Conservation (phyloP, 2,113 vertebrate species). For the Spilogale gracilis region DNA sequence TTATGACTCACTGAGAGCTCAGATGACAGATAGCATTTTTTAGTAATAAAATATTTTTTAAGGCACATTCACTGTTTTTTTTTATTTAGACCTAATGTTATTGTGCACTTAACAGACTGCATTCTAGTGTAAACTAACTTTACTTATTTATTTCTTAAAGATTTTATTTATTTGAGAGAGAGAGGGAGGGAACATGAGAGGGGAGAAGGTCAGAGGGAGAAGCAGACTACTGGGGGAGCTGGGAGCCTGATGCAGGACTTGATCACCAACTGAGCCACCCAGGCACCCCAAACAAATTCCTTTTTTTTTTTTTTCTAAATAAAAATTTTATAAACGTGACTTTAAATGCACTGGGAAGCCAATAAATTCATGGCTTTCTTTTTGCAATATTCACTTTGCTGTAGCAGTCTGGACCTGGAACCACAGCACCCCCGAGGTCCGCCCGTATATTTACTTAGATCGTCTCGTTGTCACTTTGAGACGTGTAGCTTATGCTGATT, state of each 20-base stretch:
- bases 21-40: background rate
- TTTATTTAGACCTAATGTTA: background rate
- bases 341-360: background rate
- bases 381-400: background rate
- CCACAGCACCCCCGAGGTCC: background rate
- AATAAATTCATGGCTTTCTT: background rate
- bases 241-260: too few relatives aligned
- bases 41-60: background rate
- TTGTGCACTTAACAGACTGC: background rate
- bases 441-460: background rate
- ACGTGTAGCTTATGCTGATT: background rate
- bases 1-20: background rate
- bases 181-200: too few relatives aligned
- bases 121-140: background rate
- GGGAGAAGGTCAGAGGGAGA: too few relatives aligned
- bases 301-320: too few relatives aligned
- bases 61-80: background rate
- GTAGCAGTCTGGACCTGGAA: background rate
- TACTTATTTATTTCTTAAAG: too few relatives aligned
- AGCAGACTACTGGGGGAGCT: too few relatives aligned
- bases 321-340: background rate
- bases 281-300: too few relatives aligned
- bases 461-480: fast-evolving
- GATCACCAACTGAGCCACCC: too few relatives aligned
- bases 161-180: too few relatives aligned